Evolutionary conservation across 1,140 invertebrate species (phyloP).

Genomic region (Polypedilum pembai): DNA sequence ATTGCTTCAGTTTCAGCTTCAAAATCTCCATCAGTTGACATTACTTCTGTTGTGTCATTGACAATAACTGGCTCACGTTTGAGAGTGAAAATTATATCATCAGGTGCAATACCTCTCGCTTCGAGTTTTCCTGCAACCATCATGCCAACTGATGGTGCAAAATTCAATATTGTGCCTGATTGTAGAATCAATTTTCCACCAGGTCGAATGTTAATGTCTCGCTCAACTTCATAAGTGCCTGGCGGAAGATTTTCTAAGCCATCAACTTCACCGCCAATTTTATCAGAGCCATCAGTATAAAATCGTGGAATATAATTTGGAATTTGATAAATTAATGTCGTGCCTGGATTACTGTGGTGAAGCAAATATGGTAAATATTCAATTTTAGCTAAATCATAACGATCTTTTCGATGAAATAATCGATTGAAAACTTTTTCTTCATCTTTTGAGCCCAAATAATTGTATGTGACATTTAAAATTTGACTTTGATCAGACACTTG

Average conservation of each 20-base stretch:
- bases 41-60: conserved; percentile 53
- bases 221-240: conserved; percentile 76
- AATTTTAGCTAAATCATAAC: conserved; percentile 85
- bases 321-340: conserved; percentile 63
- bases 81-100: conserved; percentile 67
- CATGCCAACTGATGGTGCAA: conserved; percentile 88
- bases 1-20: conserved; percentile 48
- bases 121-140: conserved; percentile 90
- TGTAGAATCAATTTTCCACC: conserved; percentile 78
- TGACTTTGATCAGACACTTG: conserved; percentile 91
- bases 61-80: conserved; percentile 62
- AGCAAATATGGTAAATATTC: conserved; percentile 77
- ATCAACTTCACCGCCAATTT: conserved; percentile 82
- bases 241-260: conserved; percentile 67
- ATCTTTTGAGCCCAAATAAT: conserved; percentile 80
- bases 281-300: conserved; percentile 53
- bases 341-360: conserved; percentile 73
- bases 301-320: conserved; percentile 71
- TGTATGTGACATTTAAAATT: conserved; percentile 86
- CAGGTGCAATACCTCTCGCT: conserved; percentile 65
- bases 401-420: conserved; percentile 82
- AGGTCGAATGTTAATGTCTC: conserved; percentile 86
- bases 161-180: conserved; percentile 77
- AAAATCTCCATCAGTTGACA: conserved; percentile 38
- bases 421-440: conserved; percentile 71